A percentile compares a stretch with the other conserved stretches of the same genome.
These are phyloP conservation scores for Ceratosolen fusciceps DNA, from an alignment of 1,140 invertebrate species.

Conservation along the genomic window DNA sequence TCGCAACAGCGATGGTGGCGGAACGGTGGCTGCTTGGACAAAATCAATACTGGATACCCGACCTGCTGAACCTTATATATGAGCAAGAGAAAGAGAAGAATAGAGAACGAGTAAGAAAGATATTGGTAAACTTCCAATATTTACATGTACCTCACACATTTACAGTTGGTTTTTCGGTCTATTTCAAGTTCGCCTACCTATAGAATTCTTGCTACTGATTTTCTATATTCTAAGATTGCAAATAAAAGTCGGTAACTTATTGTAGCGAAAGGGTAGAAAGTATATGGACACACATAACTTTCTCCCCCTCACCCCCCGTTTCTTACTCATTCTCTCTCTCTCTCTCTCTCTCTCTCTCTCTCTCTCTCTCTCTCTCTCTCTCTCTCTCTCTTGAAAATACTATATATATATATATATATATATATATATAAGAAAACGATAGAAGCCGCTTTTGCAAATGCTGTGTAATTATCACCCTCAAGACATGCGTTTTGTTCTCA, in stretches of 20 bases:
- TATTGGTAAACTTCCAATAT: too few species aligned
- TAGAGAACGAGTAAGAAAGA: too few species aligned
- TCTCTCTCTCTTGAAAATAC: too few species aligned
- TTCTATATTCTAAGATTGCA: slow-evolving; percentile 38
- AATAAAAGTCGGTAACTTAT: too few species aligned
- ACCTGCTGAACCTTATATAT: slow-evolving; percentile 46
- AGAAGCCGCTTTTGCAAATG: slow-evolving; percentile 68
- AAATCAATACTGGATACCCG: slow-evolving; percentile 72
- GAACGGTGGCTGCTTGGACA: slow-evolving; percentile 69
- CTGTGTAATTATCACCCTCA: slow-evolving; percentile 72
- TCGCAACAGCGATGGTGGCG: slow-evolving; percentile 52
- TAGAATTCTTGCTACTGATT: slow-evolving; percentile 33
- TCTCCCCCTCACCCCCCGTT: too few species aligned
- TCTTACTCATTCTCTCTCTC: too few species aligned
- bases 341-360: too few species aligned
- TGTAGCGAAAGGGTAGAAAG: too few species aligned
- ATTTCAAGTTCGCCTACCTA: slow-evolving; percentile 45
- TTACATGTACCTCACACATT: too few species aligned
- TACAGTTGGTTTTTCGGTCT: slow-evolving; percentile 26
- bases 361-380: too few species aligned
- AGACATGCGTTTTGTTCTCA: slow-evolving; percentile 1
- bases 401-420: too few species aligned
- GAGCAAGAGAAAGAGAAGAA: background rate
- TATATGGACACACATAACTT: too few species aligned
- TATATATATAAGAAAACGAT: background rate